A percentile compares a stretch with the other conserved stretches of the same genome.
Conservation (phyloP, 2,113 vertebrate genomes). For the Microcebus murinus region DNA sequence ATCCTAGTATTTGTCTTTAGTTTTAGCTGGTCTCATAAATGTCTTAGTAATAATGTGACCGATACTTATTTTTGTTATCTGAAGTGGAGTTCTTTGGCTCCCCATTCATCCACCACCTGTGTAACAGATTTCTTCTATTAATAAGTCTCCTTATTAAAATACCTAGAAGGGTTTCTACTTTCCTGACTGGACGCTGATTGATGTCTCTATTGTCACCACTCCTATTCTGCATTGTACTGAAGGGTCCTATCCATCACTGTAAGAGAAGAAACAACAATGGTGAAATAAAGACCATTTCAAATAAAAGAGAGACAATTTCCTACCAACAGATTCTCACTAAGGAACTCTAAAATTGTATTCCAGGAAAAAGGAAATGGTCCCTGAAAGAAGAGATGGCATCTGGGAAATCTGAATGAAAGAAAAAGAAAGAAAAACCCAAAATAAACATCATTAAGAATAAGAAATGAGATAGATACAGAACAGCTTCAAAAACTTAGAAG, state of each 20-base stretch:
- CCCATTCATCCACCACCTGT: background rate
- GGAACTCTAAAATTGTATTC: background rate
- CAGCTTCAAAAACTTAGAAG: background rate
- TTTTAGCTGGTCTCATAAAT: background rate
- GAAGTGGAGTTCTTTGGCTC: background rate
- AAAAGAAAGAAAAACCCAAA: background rate
- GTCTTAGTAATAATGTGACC: background rate
- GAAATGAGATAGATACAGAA: slow-evolving; percentile 26
- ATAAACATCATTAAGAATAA: background rate
- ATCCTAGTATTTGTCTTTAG: background rate
- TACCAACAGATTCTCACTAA: background rate
- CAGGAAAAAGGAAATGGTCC: background rate
- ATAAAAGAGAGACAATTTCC: background rate
- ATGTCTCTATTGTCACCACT: background rate
- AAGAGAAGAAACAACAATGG: background rate
- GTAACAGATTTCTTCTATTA: background rate
- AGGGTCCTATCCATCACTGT: background rate
- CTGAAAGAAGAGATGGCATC: background rate
- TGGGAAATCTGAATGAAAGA: background rate
- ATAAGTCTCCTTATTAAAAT: background rate
- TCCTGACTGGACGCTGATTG: background rate
- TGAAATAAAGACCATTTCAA: background rate
- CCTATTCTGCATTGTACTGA: background rate
- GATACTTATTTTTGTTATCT: background rate
- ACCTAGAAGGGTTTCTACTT: background rate